Evolutionary conservation across 2,888 invertebrate genomes (phyloP).

Genomic region (Drosophila meridiana): DNA sequence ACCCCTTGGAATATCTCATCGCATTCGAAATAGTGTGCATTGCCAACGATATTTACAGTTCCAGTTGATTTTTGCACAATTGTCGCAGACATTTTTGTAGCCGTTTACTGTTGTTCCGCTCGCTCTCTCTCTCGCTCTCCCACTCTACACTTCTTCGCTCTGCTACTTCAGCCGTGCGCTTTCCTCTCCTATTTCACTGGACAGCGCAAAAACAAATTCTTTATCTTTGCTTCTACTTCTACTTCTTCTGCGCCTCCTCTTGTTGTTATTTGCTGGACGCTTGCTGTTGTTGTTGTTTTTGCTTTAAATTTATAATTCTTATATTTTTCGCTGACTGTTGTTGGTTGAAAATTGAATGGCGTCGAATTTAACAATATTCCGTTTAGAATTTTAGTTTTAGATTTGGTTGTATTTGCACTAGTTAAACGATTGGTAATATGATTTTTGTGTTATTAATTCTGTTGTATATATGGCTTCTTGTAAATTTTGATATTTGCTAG

Average conservation of each 20-base stretch:
- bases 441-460: conserved; percentile 26
- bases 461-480: conserved; percentile 45
- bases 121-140: conserved; percentile 1
- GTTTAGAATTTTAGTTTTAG: conserved; percentile 12
- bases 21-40: conserved; percentile 65
- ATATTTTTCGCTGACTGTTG: conserved; percentile 44
- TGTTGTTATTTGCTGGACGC: conserved; percentile 36
- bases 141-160: conserved; percentile 8
- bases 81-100: conserved; percentile 67
- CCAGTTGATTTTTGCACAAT: conserved; percentile 66
- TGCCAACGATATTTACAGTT: conserved; percentile 54
- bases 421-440: conserved; percentile 28
- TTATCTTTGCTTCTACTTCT: conserved; percentile 44
- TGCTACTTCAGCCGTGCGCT: conserved; percentile 5
- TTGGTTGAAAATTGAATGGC: conserved; percentile 32
- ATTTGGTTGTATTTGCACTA: conserved; percentile 48
- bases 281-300: conserved; percentile 16
- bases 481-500: conserved; percentile 57
- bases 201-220: conserved; percentile 56
- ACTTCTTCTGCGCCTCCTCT: conserved; percentile 15
- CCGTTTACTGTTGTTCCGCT: conserved; percentile 29
- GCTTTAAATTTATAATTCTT: conserved; percentile 21
- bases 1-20: conserved; percentile 64
- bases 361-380: conserved; percentile 29
- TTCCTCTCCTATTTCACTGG: conserved; percentile 46